phyloP scores from a whole-genome alignment of 1,140 invertebrate genomes.

The Caenorhabditis remanei region DNA sequence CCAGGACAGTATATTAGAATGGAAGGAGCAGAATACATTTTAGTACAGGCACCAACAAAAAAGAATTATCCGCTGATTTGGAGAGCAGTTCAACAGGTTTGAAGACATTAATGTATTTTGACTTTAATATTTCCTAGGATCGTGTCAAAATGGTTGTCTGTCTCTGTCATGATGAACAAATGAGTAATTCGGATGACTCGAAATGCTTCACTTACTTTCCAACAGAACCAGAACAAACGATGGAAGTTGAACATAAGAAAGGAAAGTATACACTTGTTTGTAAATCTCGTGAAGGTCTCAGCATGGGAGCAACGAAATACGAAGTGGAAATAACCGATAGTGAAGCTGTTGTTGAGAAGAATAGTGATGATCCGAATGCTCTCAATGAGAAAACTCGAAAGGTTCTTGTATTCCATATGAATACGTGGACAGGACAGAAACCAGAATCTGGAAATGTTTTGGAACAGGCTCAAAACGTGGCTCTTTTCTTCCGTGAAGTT shows the following conservation, averaged over 20 bases:
- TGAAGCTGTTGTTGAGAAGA: slow-evolving; percentile 1
- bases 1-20: slow-evolving; percentile 2
- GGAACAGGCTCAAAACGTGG: background rate
- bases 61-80: background rate
- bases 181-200: background rate
- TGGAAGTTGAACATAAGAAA: slow-evolving; percentile 14
- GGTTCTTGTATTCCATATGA: background rate
- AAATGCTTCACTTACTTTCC: background rate
- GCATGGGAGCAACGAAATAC: slow-evolving; percentile 7
- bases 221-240: slow-evolving; percentile 5
- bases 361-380: slow-evolving; percentile 2
- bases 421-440: background rate
- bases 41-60: background rate
- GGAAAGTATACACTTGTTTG: background rate
- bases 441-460: slow-evolving; percentile 2
- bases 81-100: slow-evolving; percentile 7
- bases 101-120: no score
- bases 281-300: slow-evolving; percentile 15
- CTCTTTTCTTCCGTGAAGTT: slow-evolving; percentile 7
- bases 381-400: background rate
- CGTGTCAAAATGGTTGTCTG: background rate
- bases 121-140: background rate
- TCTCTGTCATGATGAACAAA: slow-evolving; percentile 4
- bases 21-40: slow-evolving; percentile 4
- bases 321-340: background rate